Evolutionary conservation across 2,888 invertebrate genomes (phyloP).

Genomic region (Dorcus hopei): DNA sequence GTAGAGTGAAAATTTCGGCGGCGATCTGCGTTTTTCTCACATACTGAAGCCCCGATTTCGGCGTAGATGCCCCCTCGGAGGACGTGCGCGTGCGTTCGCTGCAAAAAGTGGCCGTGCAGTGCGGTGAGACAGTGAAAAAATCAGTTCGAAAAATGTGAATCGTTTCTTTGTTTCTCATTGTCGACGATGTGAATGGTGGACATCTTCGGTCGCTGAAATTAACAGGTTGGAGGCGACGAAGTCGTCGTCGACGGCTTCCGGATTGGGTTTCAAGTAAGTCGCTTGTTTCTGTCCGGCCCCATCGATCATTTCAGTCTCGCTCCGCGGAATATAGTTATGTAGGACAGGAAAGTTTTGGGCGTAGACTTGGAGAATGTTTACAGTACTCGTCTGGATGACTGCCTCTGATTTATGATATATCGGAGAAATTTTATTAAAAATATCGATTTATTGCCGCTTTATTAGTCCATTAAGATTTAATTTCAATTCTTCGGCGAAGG

Average conservation of each 20-base stretch:
- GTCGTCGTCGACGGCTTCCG: neutral
- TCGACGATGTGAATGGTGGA: conserved; percentile 41
- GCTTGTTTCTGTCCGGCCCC: neutral
- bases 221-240: conserved; percentile 12
- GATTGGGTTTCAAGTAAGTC: conserved; percentile 6
- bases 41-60: conserved; percentile 2
- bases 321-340: conserved; percentile 38
- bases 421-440: conserved; percentile 41
- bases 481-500: conserved; percentile 2
- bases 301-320: conserved; percentile 16
- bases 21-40: conserved; percentile 13
- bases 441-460: conserved; percentile 37
- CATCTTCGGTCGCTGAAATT: conserved; percentile 24
- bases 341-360: conserved; percentile 46
- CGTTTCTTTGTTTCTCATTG: conserved; percentile 44
- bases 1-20: conserved; percentile 10
- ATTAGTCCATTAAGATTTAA: conserved; percentile 19
- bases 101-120: conserved; percentile 3
- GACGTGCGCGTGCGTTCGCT: conserved; percentile 2
- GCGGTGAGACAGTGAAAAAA: conserved; percentile 33
- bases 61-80: conserved; percentile 5
- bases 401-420: conserved; percentile 23
- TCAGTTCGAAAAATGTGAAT: conserved; percentile 44
- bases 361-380: conserved; percentile 41
- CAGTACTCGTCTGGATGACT: conserved; percentile 41